These are phyloP conservation scores for Bettongia penicillata DNA, from an alignment of 2,113 vertebrate species.

Conservation along the genomic window DNA sequence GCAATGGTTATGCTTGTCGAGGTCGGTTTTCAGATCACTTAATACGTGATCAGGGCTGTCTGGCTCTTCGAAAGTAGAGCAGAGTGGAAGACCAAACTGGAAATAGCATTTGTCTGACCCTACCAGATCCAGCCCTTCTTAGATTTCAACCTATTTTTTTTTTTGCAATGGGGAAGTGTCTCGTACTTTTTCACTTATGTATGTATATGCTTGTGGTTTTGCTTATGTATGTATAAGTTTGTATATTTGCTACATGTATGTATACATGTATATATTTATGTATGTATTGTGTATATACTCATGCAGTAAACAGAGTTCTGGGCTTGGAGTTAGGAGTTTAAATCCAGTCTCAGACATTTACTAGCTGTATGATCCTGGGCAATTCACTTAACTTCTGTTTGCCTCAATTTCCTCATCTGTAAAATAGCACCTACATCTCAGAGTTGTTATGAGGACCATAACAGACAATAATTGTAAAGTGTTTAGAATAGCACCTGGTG, in stretches of 20 bases:
- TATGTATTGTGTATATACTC: not conserved
- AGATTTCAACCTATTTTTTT: not conserved
- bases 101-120: not conserved
- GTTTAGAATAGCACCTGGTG: too few species aligned
- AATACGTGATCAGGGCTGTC: not conserved
- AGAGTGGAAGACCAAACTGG: not conserved
- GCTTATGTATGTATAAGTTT: not conserved
- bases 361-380: too few species aligned
- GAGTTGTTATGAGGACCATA: too few species aligned
- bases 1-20: slow-evolving; percentile 31
- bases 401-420: too few species aligned
- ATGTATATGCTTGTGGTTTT: not conserved
- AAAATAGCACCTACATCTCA: too few species aligned
- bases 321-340: too few species aligned
- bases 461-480: too few species aligned
- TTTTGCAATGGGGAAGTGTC: slow-evolving; percentile 19
- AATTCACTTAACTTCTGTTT: too few species aligned
- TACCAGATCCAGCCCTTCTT: not conserved
- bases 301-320: not conserved
- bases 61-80: not conserved
- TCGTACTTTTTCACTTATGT: slow-evolving; percentile 1
- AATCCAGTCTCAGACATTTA: too few species aligned
- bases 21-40: slow-evolving; percentile 36
- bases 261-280: not conserved
- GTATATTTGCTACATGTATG: not conserved